Base-by-base conservation (phyloP, 2,797 vertebrate species). In the Pseudochirops corinnae region DNA sequence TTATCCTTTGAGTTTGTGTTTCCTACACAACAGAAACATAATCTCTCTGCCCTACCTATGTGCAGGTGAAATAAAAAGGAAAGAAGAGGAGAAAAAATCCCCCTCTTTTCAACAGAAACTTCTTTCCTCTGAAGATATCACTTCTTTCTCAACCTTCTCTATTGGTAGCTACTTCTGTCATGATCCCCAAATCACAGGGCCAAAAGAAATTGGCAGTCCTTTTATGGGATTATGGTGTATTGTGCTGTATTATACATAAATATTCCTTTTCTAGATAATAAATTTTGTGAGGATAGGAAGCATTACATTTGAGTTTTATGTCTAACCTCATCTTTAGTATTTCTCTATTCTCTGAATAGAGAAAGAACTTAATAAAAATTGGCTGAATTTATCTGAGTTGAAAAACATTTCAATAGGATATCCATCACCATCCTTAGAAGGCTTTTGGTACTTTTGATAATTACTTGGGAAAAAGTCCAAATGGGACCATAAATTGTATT, bases 91-190 rank as follows among this genome's bases (percentile, higher is more conserved):
- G 57, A 1, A 4, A 46, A 93, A 93, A 55, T 60, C 39, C 21
- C 21, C 74, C 9, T 87, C 21, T 50, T 87, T 82, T 12, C 9
- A 87, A 50, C 24, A 50, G 24, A 87, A 87, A 87, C 9, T 50
- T 26, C 21, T 50, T 87, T 50, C 39, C 39, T 2, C 9, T 87
- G 10, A 50, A 24, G 39, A 26, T 26, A 46, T 9, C 39, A 46
- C 39, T 87, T 87, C 21, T 87, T 14, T 95, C 55, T 93, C 46
- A 94, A 55, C 21, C 91, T 92, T 57, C 74, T 57, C 87, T 57
- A 92, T 24, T 31, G 82, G 1, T 14, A 92, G 28, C 6, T 82
- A 90, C 55, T 95, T 97, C 57, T 95, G 55, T 62, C 50, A n/a
- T 55, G 60, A 87, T 6, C 10, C 57, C 92, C 56, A 93, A 12